phyloP scores from a whole-genome alignment of 2,888 invertebrate genomes.

The Hermaeophaga mercurialis region DNA sequence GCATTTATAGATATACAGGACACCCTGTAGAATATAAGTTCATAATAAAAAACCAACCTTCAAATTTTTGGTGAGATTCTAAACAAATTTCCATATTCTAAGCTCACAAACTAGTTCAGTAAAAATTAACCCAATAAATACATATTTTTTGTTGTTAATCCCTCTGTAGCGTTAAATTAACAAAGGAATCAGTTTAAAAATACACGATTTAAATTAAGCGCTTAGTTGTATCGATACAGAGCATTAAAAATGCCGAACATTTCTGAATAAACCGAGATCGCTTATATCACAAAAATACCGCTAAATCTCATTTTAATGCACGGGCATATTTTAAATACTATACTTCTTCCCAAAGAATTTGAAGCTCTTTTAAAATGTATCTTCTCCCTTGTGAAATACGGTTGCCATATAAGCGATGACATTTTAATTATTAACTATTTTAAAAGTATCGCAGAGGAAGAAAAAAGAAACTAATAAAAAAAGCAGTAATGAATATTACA shows the following conservation, averaged over 20 bases:
- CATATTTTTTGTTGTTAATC: too few relatives aligned
- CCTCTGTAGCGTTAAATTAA: too few relatives aligned
- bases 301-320: constrained; percentile 14
- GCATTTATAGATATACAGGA: too few relatives aligned
- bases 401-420: constrained; percentile 17
- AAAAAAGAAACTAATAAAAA: constrained; percentile 7
- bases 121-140: too few relatives aligned
- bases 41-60: too few relatives aligned
- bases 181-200: too few relatives aligned
- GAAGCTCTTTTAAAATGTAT: constrained; percentile 23
- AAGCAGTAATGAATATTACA: constrained; percentile 27
- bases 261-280: constrained; percentile 2
- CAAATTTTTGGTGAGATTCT: too few relatives aligned
- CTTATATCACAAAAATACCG: constrained; percentile 9
- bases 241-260: not conserved
- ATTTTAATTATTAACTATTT: constrained; percentile 31
- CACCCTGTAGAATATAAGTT: too few relatives aligned
- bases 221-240: too few relatives aligned
- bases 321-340: constrained; percentile 22
- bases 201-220: too few relatives aligned
- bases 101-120: too few relatives aligned
- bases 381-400: constrained; percentile 24
- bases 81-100: too few relatives aligned
- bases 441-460: constrained; percentile 11
- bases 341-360: constrained; percentile 20